phyloP scores from a whole-genome alignment of 2,797 vertebrate genomes.

The Dromococcyx pavoninus region DNA sequence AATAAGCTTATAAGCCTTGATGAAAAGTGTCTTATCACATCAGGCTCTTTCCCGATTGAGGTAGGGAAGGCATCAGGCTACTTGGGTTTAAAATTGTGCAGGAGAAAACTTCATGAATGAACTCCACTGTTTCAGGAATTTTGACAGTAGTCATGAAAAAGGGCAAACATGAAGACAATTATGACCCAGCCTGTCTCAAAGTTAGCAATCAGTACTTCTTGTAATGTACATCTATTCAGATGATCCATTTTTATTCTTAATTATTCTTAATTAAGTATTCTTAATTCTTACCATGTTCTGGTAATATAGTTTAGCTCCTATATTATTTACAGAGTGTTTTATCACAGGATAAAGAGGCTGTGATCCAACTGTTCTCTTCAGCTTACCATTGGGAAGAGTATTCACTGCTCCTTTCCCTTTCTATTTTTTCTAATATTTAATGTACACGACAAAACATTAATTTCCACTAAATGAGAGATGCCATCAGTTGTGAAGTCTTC shows the following conservation, averaged over 20 bases:
- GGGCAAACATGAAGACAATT: not conserved
- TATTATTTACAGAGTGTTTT: not conserved
- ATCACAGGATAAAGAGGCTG: not conserved
- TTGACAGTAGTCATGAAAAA: not conserved
- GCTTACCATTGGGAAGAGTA: not conserved
- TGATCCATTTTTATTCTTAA: not conserved
- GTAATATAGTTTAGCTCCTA: not conserved
- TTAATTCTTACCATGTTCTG: not conserved
- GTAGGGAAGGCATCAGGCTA: not conserved
- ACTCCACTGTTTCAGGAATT: not conserved
- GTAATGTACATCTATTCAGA: not conserved
- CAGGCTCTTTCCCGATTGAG: not conserved
- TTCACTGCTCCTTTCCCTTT: not conserved
- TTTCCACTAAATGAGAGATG: slow-evolving; percentile 28
- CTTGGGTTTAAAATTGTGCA: not conserved
- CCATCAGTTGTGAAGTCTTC: slow-evolving; percentile 37
- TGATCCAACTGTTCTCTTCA: not conserved
- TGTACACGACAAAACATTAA: not conserved
- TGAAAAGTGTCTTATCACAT: not conserved
- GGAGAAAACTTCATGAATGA: not conserved
- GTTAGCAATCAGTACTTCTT: not conserved
- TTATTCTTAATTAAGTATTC: not conserved
- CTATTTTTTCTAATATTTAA: not conserved
- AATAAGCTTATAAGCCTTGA: not conserved
- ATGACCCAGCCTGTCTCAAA: not conserved